Evolutionary conservation across 2,888 invertebrate genomes (phyloP), one percentile per base, ranked within the genome.

Genomic region (Panopea generosa): DNA sequence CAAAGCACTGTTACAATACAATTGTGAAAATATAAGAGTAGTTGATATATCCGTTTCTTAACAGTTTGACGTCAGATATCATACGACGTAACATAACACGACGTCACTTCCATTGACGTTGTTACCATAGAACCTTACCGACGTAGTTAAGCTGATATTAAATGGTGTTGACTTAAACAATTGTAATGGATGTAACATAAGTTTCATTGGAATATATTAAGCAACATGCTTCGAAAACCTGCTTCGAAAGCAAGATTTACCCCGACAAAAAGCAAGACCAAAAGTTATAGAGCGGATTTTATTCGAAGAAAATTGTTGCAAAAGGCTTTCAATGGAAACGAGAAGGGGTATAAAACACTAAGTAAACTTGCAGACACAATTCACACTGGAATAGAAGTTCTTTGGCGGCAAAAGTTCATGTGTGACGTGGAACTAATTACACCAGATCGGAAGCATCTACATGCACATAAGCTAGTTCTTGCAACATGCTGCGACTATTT

Each of bases 401-500:
- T 87, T 29, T 89, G 88, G 88, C 76, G 84, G 0, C 87, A 87
- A 56, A 77, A 84, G 11, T 52, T 82, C 11, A 61, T 87, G 70
- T 87, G 87, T 70, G 87, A 89, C 56, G 80, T 87, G 2, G 75
- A 77, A 27, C 50, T 89, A 9, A 61, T 83, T 9, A 78, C 83
- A 9, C 66, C 68, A 4, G 76, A 78, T 11, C 67, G 72, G 4
- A 67, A 68, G 18, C 74, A 61, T 27, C 77, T 86, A 27, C 67
- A 69, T 7, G 88, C 85, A 4, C 88, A 89, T 57, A 85, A 77
- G 59, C 53, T 84, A 2, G 65, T 89, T 7, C 63, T 89, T 16
- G 86, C 86, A 0, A 77, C 88, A 6, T 86, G 87, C 49, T 86
- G 83, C 7, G 87, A 87, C 66, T 86, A 84, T 61, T 89, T 89